Base-by-base conservation (phyloP, 1,140 invertebrate genomes). In the Sitophilus oryzae region DNA sequence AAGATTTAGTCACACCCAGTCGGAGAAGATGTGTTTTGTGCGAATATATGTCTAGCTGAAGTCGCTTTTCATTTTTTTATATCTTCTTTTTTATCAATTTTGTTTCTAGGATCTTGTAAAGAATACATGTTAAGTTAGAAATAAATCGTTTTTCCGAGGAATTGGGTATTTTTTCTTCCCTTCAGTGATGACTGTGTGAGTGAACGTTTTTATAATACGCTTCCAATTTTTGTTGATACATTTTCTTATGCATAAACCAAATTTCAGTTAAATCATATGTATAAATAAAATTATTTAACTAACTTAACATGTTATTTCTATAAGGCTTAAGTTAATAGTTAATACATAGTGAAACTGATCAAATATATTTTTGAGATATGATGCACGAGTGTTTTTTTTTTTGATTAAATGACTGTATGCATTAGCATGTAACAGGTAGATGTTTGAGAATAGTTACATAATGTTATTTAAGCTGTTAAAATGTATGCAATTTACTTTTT, bases 11-110 rank as follows among this genome's bases (percentile, higher is more conserved):
- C 25, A 30, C 25, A 30, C 25, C 25, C 25, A 30, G 25, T 30
- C 25, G 5, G 25, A 30, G 9, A n/a, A 47, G 56, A 54, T 46
- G 59, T 58, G 59, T 58, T 54, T 61, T 58, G 59, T 58, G 59
- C 52, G 42, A 40, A 40, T 15, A 40, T 20, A 40, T 15, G 19
- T 20, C 43, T 46, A 19, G 21, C 30, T n/a, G 15, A 20, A 16
- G 14, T 18, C 15, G 36, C 35, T 10, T 41, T 48, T 16, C 20
- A 45, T 50, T 51, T 49, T 56, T 45, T 38, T 21, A 14, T n/a
- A 22, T 54, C 11, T 30, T 11, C 11, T 30, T 30, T 30, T 30
- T 30, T 30, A 30, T 30, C 25, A 6, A 30, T 30, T 30, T 30
- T n/a, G n/a, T 36, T 46, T 46, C 30, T 46, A 51, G 9, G 9